A percentile compares a stretch with the other conserved stretches of the same genome.
Conservation (phyloP, 2,888 invertebrate species). For the Synergus umbraculus region DNA sequence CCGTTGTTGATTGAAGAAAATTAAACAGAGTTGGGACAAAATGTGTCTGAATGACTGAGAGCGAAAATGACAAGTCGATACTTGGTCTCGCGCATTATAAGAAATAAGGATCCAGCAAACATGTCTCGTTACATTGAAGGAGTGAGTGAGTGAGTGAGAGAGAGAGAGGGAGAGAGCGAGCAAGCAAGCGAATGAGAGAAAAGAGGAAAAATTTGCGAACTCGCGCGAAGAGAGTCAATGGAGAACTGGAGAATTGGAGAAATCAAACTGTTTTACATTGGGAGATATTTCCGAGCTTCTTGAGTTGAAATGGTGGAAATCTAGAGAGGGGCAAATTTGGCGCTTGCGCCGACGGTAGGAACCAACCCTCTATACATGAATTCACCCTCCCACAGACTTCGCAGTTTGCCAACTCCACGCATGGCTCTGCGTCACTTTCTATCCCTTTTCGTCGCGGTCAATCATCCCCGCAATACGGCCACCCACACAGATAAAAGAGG, state of each 20-base stretch:
- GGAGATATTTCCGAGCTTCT: not conserved
- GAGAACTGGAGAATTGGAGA: not conserved
- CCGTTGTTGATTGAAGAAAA: not conserved
- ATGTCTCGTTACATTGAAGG: not conserved
- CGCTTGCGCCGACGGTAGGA: not conserved
- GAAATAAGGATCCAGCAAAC: conserved; percentile 11
- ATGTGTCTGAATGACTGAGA: conserved; percentile 48
- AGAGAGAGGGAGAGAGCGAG: conserved; percentile 30
- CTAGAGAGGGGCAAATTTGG: conserved; percentile 4
- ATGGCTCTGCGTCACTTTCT: conserved; percentile 46
- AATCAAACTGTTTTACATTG: conserved; percentile 54
- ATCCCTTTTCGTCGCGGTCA: conserved; percentile 56
- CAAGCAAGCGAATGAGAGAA: conserved; percentile 5
- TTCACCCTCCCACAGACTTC: conserved; percentile 12
- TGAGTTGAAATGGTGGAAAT: conserved; percentile 5
- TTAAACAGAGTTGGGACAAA: conserved; percentile 22
- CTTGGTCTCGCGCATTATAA: conserved; percentile 15
- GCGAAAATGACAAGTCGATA: conserved; percentile 43
- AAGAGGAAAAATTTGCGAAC: conserved; percentile 36
- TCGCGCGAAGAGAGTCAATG: conserved; percentile 14
- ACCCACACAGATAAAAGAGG: not conserved
- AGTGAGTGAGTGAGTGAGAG: conserved; percentile 10
- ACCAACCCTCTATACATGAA: not conserved
- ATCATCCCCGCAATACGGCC: conserved; percentile 57
- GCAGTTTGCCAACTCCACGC: conserved; percentile 13